Evolutionary conservation across 2,113 vertebrate species (phyloP), one percentile per base, ranked within the genome.

Genomic region (Paratilapia polleni): DNA sequence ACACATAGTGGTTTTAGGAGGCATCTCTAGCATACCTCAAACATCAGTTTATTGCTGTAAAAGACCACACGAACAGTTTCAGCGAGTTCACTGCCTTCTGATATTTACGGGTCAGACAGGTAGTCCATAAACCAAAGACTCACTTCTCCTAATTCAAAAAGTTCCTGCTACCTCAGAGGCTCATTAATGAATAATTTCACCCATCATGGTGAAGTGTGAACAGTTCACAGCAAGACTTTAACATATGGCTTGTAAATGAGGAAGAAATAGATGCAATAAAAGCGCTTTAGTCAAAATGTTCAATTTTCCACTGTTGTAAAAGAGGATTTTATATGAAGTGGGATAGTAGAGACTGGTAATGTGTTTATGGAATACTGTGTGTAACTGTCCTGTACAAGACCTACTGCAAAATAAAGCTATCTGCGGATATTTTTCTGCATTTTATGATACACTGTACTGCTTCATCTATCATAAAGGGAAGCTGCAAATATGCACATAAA

Each of bases 261-360:
- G 38, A 81, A 87, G 41, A 88, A 89, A 84, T 64, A 89, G 88
- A 75, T 34, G 61, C 78, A 93, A 80, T 91, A 89, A 92, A 94
- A 88, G 36, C 26, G 20, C 62, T 80, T 88, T 81, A 63, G 34
- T 85, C 36, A 85, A 92, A 89, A 77, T 76, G 83, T 81, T 93
- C 52, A 56, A 78, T 85, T 91, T 92, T 92, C 82, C 88, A 89
- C 36, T 56, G 70, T 68, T 68, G 66, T 91, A 86, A 90, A 92
- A 75, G 59, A 81, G 3, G 28, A 70, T 87, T 90, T 93, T 83
- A 93, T 83, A 93, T 82, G 63, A 87, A 88, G 83, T 83, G 10
- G 6, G n/a, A 80, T 77, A 76, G 76, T 57, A 87, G 76, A 79
- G 49, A 83, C 34, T 80, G 80, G 81, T 77, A 49, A 61, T 78